phyloP scores from a whole-genome alignment of 2,888 invertebrate genomes.

The Athripsodes cinereus region DNA sequence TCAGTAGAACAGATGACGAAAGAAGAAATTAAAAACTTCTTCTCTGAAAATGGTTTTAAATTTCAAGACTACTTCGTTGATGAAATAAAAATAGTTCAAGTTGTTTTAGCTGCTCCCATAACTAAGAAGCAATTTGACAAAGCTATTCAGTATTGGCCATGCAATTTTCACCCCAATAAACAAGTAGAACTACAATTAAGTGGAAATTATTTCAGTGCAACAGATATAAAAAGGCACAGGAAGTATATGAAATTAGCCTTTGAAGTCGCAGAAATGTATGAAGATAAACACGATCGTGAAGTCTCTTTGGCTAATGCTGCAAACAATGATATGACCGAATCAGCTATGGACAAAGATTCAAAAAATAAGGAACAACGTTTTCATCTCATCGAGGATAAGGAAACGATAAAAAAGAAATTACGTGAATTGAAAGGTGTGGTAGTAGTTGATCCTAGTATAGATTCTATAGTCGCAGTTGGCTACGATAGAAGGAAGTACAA shows the following conservation, averaged over 20 bases:
- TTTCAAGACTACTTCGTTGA: slow-evolving; percentile 43
- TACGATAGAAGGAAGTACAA: slow-evolving; percentile 53
- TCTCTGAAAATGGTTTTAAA: slow-evolving; percentile 44
- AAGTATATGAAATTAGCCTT: slow-evolving; percentile 55
- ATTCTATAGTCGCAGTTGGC: slow-evolving; percentile 62
- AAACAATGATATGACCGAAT: background rate
- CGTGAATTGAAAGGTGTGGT: slow-evolving; percentile 35
- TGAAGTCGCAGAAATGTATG: slow-evolving; percentile 40
- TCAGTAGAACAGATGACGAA: slow-evolving; percentile 31
- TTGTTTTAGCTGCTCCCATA: slow-evolving; percentile 58
- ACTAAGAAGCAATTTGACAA: slow-evolving; percentile 60
- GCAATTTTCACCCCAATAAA: slow-evolving; percentile 77
- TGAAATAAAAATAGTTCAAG: slow-evolving; percentile 47
- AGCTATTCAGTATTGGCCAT: slow-evolving; percentile 65
- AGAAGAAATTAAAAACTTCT: slow-evolving; percentile 38
- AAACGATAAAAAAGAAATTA: slow-evolving; percentile 3
- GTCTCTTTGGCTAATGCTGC: background rate
- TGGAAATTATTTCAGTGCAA: slow-evolving; percentile 52
- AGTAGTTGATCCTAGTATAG: slow-evolving; percentile 65
- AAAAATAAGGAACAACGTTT: slow-evolving; percentile 22
- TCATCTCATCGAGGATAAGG: slow-evolving; percentile 20
- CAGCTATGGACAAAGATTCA: slow-evolving; percentile 29
- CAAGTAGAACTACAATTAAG: slow-evolving; percentile 62
- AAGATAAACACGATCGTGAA: slow-evolving; percentile 24
- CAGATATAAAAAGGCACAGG: slow-evolving; percentile 51